Conservation (phyloP, 2,888 invertebrate genomes). For the Tiliacea citrago region DNA sequence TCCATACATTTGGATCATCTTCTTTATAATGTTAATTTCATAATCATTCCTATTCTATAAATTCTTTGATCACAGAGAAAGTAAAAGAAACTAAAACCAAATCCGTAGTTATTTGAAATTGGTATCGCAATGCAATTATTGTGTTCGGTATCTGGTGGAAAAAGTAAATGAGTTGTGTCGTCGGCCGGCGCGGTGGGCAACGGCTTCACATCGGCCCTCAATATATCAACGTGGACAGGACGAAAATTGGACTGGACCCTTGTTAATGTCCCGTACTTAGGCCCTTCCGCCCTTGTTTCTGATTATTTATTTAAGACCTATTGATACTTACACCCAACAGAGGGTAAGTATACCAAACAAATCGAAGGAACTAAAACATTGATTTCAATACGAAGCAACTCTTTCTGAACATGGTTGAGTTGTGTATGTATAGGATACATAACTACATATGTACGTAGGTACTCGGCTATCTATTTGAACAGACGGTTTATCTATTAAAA, state of each 20-base stretch:
- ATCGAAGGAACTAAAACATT: conserved; percentile 50
- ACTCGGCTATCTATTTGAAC: neutral
- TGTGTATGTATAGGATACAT: neutral
- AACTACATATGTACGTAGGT: neutral
- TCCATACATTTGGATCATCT: too few species aligned
- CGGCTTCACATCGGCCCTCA: conserved; percentile 83
- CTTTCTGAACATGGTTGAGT: neutral
- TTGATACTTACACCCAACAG: conserved; percentile 78
- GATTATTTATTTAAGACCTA: conserved; percentile 89
- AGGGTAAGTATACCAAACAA: conserved; percentile 71
- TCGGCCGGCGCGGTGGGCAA: conserved; percentile 70
- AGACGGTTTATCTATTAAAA: neutral
- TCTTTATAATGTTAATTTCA: neutral
- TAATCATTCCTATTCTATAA: neutral
- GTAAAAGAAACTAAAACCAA: conserved; percentile 4
- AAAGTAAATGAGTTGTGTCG: conserved; percentile 85
- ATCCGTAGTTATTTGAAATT: conserved; percentile 49
- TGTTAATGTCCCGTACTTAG: conserved; percentile 90
- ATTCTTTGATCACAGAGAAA: neutral
- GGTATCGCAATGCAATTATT: conserved; percentile 67
- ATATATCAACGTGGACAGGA: conserved; percentile 90
- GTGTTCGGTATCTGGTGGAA: conserved; percentile 74
- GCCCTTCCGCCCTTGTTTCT: conserved; percentile 86
- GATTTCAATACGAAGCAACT: conserved; percentile 3
- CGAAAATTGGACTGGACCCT: conserved; percentile 90